Base-by-base conservation (phyloP, 2,113 vertebrate genomes). In the Hiodon tergisus region DNA sequence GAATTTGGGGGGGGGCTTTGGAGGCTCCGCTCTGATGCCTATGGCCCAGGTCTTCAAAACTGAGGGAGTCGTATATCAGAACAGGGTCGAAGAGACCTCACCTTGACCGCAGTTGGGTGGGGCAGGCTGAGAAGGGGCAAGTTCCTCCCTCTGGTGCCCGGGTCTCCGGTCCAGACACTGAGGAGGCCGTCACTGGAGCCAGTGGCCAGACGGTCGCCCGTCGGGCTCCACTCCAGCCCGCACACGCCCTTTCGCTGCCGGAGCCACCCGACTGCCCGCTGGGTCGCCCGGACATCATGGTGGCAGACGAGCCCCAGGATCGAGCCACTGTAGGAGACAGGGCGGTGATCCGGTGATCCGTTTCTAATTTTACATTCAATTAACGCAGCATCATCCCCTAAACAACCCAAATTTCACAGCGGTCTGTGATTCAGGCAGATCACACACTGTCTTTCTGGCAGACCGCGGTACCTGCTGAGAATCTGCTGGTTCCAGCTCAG, bases 401-500 rank as follows among this genome's bases (percentile, higher is more conserved):
- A 8, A 3, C 4, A 73, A 14, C 5, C 17, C 11, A 16, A 5
- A 63, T 11, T 46, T 13, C 52, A 63, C 4, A 10, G 31, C 2
- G 31, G 31, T 31, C 53, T 31, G 31, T 31, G 31, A 31, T 31
- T 31, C 31, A 66, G 48, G 54, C 17, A 17, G 0, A 74, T 31
- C 59, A 66, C 8, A 57, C 48, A n/a, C 53, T 2, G 31, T 31
- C 31, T 31, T 31, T 31, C 31, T 54, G 48, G 54, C n/a, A 71
- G 60, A 71, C 10, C 17, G 31, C 54, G n/a, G 83, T 78, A 94
- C 92, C 93, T 94, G 90, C 89, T 95, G 61, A 94, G 86, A 78
- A 93, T 79, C 62, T 86, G 87, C 31, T 89, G 78, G 77, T 91
- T 94, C 91, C 91, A 93, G 77, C 90, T 93, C 79, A 95, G 69